These are phyloP conservation scores for Semaprochilodus insignis DNA, from an alignment of 2,797 vertebrate genomes.

Conservation along the genomic window DNA sequence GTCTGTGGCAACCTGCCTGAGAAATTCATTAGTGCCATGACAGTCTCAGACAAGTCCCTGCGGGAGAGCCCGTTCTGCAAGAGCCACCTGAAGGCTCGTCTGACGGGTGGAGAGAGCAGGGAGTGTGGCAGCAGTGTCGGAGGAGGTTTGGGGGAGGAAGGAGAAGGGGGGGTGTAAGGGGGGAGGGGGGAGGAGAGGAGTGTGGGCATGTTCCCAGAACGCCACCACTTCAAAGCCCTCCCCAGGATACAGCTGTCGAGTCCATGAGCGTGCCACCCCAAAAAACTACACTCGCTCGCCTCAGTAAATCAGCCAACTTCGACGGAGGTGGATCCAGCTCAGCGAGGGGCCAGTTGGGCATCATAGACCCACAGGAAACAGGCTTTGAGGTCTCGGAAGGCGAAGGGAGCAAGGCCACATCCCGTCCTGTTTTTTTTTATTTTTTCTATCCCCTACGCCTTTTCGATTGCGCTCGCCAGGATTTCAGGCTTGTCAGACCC, in stretches of 20 bases:
- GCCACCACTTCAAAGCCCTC: constrained; percentile 39
- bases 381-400: constrained; percentile 42
- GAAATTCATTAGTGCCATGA: constrained; percentile 52
- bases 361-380: constrained; percentile 38
- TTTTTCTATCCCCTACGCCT: constrained; percentile 21
- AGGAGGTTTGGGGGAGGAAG: neutral
- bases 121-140: constrained; percentile 28
- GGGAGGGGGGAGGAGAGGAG: neutral
- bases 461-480: constrained; percentile 65
- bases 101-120: constrained; percentile 37
- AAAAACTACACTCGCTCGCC: constrained; percentile 20
- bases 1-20: constrained; percentile 40
- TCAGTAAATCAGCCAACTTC: constrained; percentile 19
- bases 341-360: constrained; percentile 46
- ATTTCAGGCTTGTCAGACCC: constrained; percentile 45
- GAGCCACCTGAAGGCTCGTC: constrained; percentile 49
- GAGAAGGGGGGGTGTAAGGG: neutral
- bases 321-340: constrained; percentile 41
- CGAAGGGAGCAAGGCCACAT: constrained; percentile 37
- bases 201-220: constrained; percentile 34
- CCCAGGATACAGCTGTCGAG: constrained; percentile 47
- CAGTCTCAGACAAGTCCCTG: constrained; percentile 45
- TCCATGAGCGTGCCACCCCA: constrained; percentile 29
- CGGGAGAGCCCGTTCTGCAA: constrained; percentile 39
- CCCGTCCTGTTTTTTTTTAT: constrained; percentile 38